Base-by-base conservation (phyloP, 2,113 vertebrate genomes). In the Etia nguti region DNA sequence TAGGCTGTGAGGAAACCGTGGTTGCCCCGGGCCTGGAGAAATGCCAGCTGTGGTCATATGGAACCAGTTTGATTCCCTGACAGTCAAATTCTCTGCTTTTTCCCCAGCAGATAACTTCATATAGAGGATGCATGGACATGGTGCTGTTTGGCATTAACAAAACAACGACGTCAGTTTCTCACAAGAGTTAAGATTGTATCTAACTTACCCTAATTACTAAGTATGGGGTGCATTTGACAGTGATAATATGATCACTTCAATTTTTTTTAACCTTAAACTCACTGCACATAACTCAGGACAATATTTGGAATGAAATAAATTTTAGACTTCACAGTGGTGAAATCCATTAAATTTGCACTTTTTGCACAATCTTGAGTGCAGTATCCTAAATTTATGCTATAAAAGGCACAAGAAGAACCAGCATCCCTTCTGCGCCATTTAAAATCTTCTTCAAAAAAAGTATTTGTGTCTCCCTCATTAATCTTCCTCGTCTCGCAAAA, bases 31-130 rank as follows among this genome's bases (percentile, higher is more conserved):
- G 84, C 86, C 86, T 83, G 85, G 90, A 94, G 60, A 16, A 6
- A 75, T 79, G 85, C 88, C 90, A 92, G 91, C 90, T 92, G 92
- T 90, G 86, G 79, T 93, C 95, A 95, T 95, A 95, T 96, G 95
- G 94, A 96, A 91, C 62, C 84, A 26, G 92, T 96, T 94, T 95
- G 92, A 95, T 91, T 88, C 89, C 31, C 84, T 73, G 84, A 86
- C 92, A 89, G 94, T 94, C 91, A 92, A 79, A 84, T 86, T 93
- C 87, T 90, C 92, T 18, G 57, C 83, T 82, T 68, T 87, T 89
- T 80, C 92, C 90, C 79, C 79, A 10, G 87, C 85, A 79, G 85
- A 88, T 4, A 16, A 31, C 83, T 88, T 88, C 89, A 85, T 77
- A 20, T 60, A 87, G 73, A 85, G 68, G 77, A 85, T 29, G 84